Base-by-base conservation (phyloP, 2,888 invertebrate genomes). In the Diogma glabrata region DNA sequence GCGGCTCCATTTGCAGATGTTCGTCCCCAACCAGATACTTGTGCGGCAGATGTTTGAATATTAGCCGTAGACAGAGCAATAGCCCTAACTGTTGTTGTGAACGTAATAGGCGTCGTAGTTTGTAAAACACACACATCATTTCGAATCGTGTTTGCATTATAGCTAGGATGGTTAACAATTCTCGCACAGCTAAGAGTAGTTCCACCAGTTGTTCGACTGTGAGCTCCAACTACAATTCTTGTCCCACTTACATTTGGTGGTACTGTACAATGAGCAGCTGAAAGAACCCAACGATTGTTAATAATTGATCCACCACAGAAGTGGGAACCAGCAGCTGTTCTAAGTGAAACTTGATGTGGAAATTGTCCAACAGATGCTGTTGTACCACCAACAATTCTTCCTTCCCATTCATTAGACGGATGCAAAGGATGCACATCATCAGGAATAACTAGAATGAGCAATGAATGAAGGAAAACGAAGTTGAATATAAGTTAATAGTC, bases 191-290 rank as follows among this genome's bases (percentile, higher is more conserved):
- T 30, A 43, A 50, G 53, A 14, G 16, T 14, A 26, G 30, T 19
- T 9, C 53, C 47, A 17, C 53, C 51, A 12, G 46, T 8, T 12
- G n/a, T 36, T 3, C 26, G 30, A 48, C 33, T 22, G 38, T 43
- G 3, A 4, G 50, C 36, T 20, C 52, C 52, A 36, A 50, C 50
- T 19, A 43, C 38, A 17, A 53, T 48, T 16, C 55, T 49, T 9
- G 51, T 50, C 10, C 40, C 40, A 22, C 43, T 38, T 12, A 28
- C 8, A 17, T 45, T 46, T 30, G 51, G 53, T n/a, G 38, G 46
- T 36, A 55, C 26, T 17, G 54, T 54, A 47, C 63, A 63, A 51
- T 62, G 61, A 38, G 61, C 62, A 20, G 62, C 60, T n/a, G 61
- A 58, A 1, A 60, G 46, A 12, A 60, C 55, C 57, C 58, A 59